Base-by-base conservation (phyloP, 2,113 vertebrate genomes). In the Talpa occidentalis region DNA sequence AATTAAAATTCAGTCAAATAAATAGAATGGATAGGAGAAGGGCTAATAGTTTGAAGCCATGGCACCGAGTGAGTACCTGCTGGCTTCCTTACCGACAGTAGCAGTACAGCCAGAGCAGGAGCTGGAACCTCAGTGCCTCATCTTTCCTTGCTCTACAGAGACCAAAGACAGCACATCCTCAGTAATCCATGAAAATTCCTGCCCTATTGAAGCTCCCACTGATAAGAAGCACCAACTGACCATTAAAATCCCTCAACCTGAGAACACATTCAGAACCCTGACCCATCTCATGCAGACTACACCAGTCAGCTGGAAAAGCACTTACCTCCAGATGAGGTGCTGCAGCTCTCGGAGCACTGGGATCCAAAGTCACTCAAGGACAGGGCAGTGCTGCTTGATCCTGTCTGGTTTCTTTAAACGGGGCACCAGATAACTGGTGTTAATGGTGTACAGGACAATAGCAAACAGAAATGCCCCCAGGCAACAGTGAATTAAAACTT, bases 341-440 rank as follows among this genome's bases (percentile, higher is more conserved):
- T 3, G 10, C 32, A 6, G 32, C 67, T 95, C 78, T 19, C 4
- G 11, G 2, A 35, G 47, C n/a, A 30, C 35, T 26, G 42, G 37
- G 35, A 35, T 74, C 76, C 3, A 0, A 73, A 35, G 26, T 10
- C 0, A 0, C 88, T 30, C 16, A 49, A 84, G 47, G 49, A n/a
- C 40, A 44, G 84, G 56, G 80, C 70, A 72, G 47, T 1, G 10
- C 62, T 76, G 66, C 69, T 69, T 19, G 40, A 6, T 42, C 56
- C 64, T 64, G 10, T 30, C 67, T 73, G 49, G 72, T 30, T 90
- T 74, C 95, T 69, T 90, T 37, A 49, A 26, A 42, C 2, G 73
- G 78, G 26, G 35, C 78, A 52, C 79, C 89, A 56, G 64, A 52
- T 66, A 74, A 73, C 66, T 72, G 80, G 37, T 77, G 77, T 62